These are phyloP conservation scores for Kuschelorhynchus macadamiae DNA, from an alignment of 2,888 invertebrate species.

Conservation along the genomic window DNA sequence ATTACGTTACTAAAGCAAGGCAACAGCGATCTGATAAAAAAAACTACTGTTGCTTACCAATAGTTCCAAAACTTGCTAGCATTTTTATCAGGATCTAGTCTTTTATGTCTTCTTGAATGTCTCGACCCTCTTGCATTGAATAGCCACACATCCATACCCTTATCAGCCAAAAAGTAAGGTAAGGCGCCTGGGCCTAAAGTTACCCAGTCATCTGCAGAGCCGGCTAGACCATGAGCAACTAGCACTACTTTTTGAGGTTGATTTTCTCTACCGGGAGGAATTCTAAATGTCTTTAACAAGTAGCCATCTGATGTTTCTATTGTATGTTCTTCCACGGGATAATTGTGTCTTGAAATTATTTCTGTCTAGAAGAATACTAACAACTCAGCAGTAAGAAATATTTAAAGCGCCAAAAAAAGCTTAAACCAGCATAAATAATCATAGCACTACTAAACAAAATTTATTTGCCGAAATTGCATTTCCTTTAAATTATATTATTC, in stretches of 20 bases:
- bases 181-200: slow-evolving; percentile 78
- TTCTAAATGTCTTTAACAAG: slow-evolving; percentile 81
- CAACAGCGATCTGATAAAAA: too few relatives aligned
- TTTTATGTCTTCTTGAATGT: slow-evolving; percentile 74
- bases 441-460: too few relatives aligned
- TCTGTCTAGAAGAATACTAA: slow-evolving; percentile 68
- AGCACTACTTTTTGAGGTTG: slow-evolving; percentile 51
- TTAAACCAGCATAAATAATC: too few relatives aligned
- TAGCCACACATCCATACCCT: slow-evolving; percentile 85
- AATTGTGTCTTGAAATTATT: slow-evolving; percentile 72
- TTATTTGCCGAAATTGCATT: too few relatives aligned
- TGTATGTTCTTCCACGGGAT: slow-evolving; percentile 74
- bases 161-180: slow-evolving; percentile 73
- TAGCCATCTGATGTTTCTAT: slow-evolving; percentile 83
- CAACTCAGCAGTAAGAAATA: too few relatives aligned
- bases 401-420: not conserved
- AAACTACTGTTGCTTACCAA: slow-evolving; percentile 47
- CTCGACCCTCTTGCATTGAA: slow-evolving; percentile 85
- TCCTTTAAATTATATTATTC: too few relatives aligned
- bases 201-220: slow-evolving; percentile 84
- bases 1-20: too few relatives aligned
- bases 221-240: slow-evolving; percentile 77
- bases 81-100: slow-evolving; percentile 65
- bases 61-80: slow-evolving; percentile 53
- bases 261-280: slow-evolving; percentile 72